Base-by-base conservation (phyloP, 2,888 invertebrate species). In the Cephus runcator region DNA sequence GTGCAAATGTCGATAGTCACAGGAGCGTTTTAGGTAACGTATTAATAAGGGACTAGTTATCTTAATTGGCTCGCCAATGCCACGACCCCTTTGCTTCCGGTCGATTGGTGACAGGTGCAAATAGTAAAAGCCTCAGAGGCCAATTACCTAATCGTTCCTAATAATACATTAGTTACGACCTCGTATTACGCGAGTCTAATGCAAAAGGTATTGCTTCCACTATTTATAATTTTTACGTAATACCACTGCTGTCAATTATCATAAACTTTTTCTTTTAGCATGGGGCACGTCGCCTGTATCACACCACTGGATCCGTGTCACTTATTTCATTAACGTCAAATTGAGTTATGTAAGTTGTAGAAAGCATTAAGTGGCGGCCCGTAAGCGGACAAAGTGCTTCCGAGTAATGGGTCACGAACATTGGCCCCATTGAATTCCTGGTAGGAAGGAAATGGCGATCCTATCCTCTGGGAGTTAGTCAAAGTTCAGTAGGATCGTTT, bases 301-400 rank as follows among this genome's bases (percentile, higher is more conserved):
- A 34, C 75, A 12, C 75, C 34, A 31, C 12, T 35, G 82, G 80
- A 81, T 76, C 80, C 73, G 76, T 84, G 82, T 85, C 86, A 84
- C 85, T 86, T 83, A 85, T 85, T 86, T 84, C 86, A 85, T 86
- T 86, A 86, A 75, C 83, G 82, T 82, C 83, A 82, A 85, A 86
- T 84, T 81, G 85, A 85, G 85, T 86, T 86, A 85, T 83, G 84
- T 81, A 84, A 85, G 83, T 83, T 81, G 31, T 33, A 71, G 71
- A 71, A 71, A 71, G 71, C 31, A 31, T 31, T 34, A 34, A 71
- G 71, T 31, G 71, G 15, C n/a, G 30, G 77, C 69, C 69, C 69
- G 71, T 40, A 56, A 36, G 76, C 76, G 68, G 56, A 40, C 73
- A 77, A 75, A 80, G 78, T 80, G 36, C 34, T 76, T 79, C 80